These are phyloP conservation scores for Eupithecia centaureata DNA, from an alignment of 2,888 invertebrate genomes.

Conservation along the genomic window DNA sequence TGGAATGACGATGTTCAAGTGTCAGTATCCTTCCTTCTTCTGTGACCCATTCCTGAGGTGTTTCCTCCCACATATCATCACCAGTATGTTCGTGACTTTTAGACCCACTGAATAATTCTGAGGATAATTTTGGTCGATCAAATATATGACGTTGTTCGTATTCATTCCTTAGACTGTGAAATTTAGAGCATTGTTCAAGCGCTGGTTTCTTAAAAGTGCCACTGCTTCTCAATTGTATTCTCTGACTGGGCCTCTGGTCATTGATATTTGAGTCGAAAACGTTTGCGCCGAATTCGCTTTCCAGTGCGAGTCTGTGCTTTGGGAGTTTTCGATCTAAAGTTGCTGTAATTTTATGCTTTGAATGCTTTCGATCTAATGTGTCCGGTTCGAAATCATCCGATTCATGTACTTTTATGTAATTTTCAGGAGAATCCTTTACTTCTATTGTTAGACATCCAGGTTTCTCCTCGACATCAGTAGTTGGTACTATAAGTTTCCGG, in stretches of 20 bases:
- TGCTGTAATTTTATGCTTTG: conserved; percentile 83
- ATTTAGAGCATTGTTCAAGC: conserved; percentile 75
- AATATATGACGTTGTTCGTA: conserved; percentile 85
- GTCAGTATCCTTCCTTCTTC: conserved; percentile 87
- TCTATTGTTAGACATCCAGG: conserved; percentile 93
- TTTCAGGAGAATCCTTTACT: conserved; percentile 91
- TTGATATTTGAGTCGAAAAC: conserved; percentile 61
- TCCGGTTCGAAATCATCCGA: conserved; percentile 94
- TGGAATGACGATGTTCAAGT: conserved; percentile 88
- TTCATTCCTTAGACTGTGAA: conserved; percentile 88
- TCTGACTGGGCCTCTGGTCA: conserved; percentile 61
- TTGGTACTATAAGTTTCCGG: conserved; percentile 80
- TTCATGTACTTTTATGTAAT: conserved; percentile 89
- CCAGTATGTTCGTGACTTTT: conserved; percentile 61
- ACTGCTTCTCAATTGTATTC: conserved; percentile 87
- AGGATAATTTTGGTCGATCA: conserved; percentile 68
- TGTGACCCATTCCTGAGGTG: conserved; percentile 68
- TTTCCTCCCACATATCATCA: conserved; percentile 66
- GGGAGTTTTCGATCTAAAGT: conserved; percentile 91
- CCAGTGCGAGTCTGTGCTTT: conserved; percentile 66
- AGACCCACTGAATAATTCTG: conserved; percentile 61
- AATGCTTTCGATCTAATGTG: conserved; percentile 91
- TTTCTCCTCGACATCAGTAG: conserved; percentile 82
- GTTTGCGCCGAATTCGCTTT: conserved; percentile 68
- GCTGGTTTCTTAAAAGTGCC: conserved; percentile 87